phyloP scores from a whole-genome alignment of 64 coral and sea anemone species.

The Platygyra sinensis region DNA sequence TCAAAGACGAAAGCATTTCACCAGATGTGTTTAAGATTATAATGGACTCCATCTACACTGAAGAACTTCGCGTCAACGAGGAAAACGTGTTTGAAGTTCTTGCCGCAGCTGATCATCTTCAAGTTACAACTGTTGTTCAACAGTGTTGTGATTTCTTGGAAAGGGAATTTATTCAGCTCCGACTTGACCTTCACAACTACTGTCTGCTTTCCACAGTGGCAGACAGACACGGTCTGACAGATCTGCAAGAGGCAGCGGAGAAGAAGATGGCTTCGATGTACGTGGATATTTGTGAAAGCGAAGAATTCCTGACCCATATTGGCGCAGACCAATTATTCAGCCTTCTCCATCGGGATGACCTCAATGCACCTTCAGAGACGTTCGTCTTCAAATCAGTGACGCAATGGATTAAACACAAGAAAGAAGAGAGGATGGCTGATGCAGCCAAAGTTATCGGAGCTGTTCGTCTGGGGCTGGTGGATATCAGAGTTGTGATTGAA shows the following conservation, averaged over 20 bases:
- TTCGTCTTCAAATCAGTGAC: slow-evolving; percentile 34
- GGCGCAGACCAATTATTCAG: background rate
- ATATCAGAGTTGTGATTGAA: slow-evolving; percentile 8
- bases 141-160: slow-evolving; percentile 15
- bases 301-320: slow-evolving; percentile 7
- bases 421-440: slow-evolving; percentile 13
- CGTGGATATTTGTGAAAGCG: background rate
- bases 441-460: slow-evolving; percentile 23
- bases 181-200: background rate
- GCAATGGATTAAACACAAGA: slow-evolving; percentile 34
- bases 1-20: slow-evolving; percentile 44
- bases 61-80: slow-evolving; percentile 4
- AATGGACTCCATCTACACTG: slow-evolving; percentile 33
- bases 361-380: slow-evolving; percentile 27
- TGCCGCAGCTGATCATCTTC: slow-evolving; percentile 20
- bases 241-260: slow-evolving; percentile 8
- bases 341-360: slow-evolving; percentile 14
- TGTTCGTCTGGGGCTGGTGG: slow-evolving; percentile 27
- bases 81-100: slow-evolving; percentile 20
- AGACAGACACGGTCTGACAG: background rate
- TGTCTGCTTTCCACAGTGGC: background rate
- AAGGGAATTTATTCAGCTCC: background rate
- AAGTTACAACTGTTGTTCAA: slow-evolving; percentile 23
- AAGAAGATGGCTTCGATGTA: background rate
- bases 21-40: slow-evolving; percentile 23